Evolutionary conservation across 2,797 vertebrate species (phyloP), one percentile per base, ranked within the genome.

Genomic region (Nannoperca australis): DNA sequence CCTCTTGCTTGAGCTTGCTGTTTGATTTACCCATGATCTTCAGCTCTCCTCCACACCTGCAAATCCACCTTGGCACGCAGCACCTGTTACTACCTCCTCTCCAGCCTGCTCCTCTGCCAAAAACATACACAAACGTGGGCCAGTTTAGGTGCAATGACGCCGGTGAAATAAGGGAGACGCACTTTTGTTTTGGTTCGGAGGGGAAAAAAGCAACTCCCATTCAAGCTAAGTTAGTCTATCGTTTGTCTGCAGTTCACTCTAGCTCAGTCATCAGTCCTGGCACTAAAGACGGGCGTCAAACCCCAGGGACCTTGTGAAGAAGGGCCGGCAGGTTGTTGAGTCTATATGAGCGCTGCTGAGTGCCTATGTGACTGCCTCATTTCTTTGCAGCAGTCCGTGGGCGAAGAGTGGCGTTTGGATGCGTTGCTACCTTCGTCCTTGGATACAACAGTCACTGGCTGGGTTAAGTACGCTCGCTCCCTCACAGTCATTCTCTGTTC

Each of bases 1-100:
- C 97, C 94, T 99, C 98, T 58, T 96, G 97, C 90, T 99, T 99
- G 89, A 99, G 95, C 94, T 98, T 98, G 96, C 97, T 99, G 96
- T 97, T 98, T 78, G 97, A 99, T 93, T 98, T 99, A 60, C 98
- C 97, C 98, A 99, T 99, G 93, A 91, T 96, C 90, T 88, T 88
- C 82, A 88, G 78, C 88, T 88, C 82, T 87, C 58, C 83, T 87
- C 85, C 85, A 70, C 86, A 70, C 85, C 86, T 85, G 75, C 86
- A 83, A 75, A 88, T 88, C 90, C 91, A 91, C 85, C 56, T 84
- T 83, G 88, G 86, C 88, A 89, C 84, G 42, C 79, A 34, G 83
- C 87, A 89, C 91, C 90, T 89, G 84, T 87, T 83, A 91, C 90
- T 82, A 83, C 86, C 87, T 85, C 89, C 83, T 85, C 81, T 82